Evolutionary conservation across 2,113 vertebrate species (phyloP).

Genomic region (Ploceus nigricollis): DNA sequence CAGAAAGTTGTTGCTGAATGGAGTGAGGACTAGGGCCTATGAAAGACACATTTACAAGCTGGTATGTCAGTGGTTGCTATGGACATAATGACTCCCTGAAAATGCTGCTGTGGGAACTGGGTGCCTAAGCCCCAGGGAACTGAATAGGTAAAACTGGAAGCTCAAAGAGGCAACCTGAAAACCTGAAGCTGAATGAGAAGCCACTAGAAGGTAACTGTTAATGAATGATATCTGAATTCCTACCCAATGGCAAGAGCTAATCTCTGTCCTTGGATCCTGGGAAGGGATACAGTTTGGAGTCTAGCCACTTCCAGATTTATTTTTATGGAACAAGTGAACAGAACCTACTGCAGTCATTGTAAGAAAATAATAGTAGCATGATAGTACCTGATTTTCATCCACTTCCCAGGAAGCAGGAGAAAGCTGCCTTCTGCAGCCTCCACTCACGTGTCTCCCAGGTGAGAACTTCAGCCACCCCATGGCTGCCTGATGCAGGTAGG

Average conservation of each 20-base stretch:
- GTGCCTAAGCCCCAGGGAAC: background rate
- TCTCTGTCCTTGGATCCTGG: background rate
- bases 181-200: background rate
- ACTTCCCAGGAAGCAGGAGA: background rate
- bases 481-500: background rate
- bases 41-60: background rate
- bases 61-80: background rate
- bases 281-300: background rate
- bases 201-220: background rate
- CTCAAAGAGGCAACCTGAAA: background rate
- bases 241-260: background rate
- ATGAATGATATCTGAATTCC: background rate
- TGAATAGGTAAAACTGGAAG: background rate
- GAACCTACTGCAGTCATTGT: background rate
- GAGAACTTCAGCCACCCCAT: background rate
- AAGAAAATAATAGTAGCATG: background rate
- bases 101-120: background rate
- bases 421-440: background rate
- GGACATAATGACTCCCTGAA: background rate
- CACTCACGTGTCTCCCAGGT: accelerated
- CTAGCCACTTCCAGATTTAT: background rate
- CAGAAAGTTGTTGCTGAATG: background rate
- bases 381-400: background rate
- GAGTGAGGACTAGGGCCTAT: background rate
- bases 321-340: background rate